Percentiles rank a stretch among this genome's conserved stretches.
phyloP scores from a whole-genome alignment of 2,113 vertebrate species.

The Saguinus imperator region DNA sequence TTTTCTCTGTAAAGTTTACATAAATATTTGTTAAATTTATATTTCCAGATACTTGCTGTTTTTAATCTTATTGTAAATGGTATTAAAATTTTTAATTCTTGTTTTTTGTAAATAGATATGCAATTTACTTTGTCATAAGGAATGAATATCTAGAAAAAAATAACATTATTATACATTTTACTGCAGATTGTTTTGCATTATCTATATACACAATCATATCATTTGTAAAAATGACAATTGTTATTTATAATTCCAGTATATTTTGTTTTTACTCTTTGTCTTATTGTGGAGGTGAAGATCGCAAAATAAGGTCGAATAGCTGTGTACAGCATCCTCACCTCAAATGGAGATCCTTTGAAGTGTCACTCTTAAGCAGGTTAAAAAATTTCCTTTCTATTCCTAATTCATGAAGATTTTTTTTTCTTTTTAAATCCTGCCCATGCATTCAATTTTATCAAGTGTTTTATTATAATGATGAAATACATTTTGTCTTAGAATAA shows the following conservation, averaged over 20 bases:
- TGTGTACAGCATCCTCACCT: neutral
- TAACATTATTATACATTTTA: neutral
- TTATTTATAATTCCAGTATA: neutral
- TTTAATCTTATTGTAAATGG: neutral
- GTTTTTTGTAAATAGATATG: neutral
- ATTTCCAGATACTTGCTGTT: neutral
- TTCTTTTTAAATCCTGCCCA: neutral
- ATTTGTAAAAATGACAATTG: neutral
- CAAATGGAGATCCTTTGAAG: constrained; percentile 9
- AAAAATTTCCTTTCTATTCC: neutral
- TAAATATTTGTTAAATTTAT: neutral
- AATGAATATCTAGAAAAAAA: neutral
- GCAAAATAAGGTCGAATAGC: neutral
- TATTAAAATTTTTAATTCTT: neutral
- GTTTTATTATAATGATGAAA: neutral
- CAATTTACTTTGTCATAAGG: neutral
- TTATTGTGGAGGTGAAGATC: neutral
- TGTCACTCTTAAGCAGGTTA: neutral
- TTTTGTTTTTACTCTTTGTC: neutral
- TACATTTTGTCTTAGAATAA: neutral
- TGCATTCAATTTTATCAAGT: neutral
- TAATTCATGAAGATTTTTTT: neutral
- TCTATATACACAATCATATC: neutral
- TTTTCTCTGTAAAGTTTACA: neutral
- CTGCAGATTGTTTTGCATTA: neutral